Evolutionary conservation across 2,113 vertebrate species (phyloP), one percentile per base, ranked within the genome.

Genomic region (Poeciliopsis retropinna): DNA sequence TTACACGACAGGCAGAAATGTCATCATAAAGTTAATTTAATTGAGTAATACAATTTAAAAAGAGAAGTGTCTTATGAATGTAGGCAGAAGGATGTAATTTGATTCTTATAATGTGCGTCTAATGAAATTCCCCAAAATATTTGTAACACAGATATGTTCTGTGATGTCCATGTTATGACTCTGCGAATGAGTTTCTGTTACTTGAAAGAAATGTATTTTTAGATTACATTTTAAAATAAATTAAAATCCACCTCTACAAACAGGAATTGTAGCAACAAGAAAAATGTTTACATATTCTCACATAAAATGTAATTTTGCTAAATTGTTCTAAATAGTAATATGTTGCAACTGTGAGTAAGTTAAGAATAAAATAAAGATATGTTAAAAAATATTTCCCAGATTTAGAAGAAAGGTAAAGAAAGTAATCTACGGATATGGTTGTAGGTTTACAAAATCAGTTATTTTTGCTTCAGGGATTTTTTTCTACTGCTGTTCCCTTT

Each of bases 401-500:
- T 57, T 57, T n/a, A n/a, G 7, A 25, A n/a, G 51, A n/a, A 2
- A n/a, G 2, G 19, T 57, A 25, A 57, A n/a, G 9, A 25, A n/a
- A 57, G 51, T n/a, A 8, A 54, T 25, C 22, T 54, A 54, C 25
- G 22, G 7, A 54, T 8, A 57, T 57, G 51, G 8, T 22, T 64
- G 30, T 12, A 19, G 30, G 62, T 31, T 64, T 32, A 64, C 34
- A 25, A 57, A n/a, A 57, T n/a, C 25, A 25, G 3, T 57, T 7
- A 9, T 57, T 25, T 37, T 57, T 57, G 44, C 25, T 57, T n/a
- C 51, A n/a, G 17, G 15, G 25, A 39, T 1, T 14, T 69, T 6
- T 78, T 62, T 22, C 70, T 61, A 44, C 54, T n/a, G 15, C 2
- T 64, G 31, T 1, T 82, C 37, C 76, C 64, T n/a, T 70, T 28